phyloP scores from a whole-genome alignment of 2,797 vertebrate genomes.

The Poliocrania exsul region DNA sequence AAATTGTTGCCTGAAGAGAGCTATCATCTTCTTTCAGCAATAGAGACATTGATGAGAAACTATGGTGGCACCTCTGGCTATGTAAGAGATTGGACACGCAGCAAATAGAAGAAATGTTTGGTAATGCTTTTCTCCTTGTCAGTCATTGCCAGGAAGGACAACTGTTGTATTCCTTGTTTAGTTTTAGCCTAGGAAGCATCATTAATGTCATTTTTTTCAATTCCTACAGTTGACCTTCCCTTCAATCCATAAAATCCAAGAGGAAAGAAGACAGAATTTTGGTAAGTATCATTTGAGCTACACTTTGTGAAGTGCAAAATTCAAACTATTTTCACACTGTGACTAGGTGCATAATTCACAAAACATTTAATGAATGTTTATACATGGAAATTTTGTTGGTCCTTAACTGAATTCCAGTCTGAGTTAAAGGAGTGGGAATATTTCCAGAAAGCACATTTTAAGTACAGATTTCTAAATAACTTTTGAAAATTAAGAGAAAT shows the following conservation, averaged over 20 bases:
- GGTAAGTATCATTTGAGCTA: not conserved
- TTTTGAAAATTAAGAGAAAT: not conserved
- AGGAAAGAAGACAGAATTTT: not conserved
- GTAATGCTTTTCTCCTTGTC: not conserved
- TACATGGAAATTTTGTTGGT: not conserved
- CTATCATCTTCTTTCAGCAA: slow-evolving; percentile 1
- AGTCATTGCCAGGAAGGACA: not conserved
- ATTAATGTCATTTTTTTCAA: not conserved
- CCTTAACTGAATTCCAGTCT: not conserved
- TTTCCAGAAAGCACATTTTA: not conserved
- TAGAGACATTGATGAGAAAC: not conserved
- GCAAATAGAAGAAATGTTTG: not conserved
- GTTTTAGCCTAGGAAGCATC: not conserved
- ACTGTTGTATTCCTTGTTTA: not conserved
- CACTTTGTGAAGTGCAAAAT: not conserved
- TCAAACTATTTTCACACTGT: not conserved
- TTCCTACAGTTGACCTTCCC: not conserved
- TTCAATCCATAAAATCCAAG: not conserved
- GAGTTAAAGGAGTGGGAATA: not conserved
- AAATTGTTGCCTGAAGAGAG: not conserved
- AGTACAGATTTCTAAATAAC: not conserved
- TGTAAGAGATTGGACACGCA: not conserved
- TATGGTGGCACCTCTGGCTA: not conserved
- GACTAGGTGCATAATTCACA: not conserved
- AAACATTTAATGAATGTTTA: not conserved